Percentiles rank a stretch among this genome's conserved stretches.
Evolutionary conservation across 2,797 vertebrate species (phyloP).

Genomic region (Clarias pachynema): DNA sequence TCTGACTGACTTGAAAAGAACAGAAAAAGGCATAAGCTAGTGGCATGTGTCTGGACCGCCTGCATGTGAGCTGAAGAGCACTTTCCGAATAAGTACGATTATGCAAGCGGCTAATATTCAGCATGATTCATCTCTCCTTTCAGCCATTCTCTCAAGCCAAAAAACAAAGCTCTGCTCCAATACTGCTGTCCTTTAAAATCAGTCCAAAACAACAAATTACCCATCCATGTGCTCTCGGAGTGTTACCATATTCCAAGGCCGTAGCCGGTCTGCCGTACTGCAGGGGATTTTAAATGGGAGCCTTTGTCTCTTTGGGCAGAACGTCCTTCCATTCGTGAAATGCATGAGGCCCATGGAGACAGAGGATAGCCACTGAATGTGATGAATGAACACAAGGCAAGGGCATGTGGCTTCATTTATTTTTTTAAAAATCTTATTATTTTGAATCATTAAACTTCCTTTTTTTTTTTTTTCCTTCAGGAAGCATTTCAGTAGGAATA

Average conservation of each 20-base stretch:
- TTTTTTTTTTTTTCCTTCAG: no score
- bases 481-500: neutral
- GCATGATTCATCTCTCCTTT: conserved; percentile 37
- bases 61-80: conserved; percentile 28
- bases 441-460: neutral
- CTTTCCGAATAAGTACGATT: conserved; percentile 30
- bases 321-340: neutral
- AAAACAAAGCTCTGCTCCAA: conserved; percentile 6
- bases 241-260: conserved; percentile 21
- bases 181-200: conserved; percentile 1
- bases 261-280: neutral
- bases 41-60: conserved; percentile 4
- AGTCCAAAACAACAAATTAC: conserved; percentile 14
- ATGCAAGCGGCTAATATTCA: conserved; percentile 34
- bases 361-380: conserved; percentile 3
- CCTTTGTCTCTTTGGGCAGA: conserved; percentile 9
- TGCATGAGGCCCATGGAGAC: neutral
- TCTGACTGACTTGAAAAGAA: conserved; percentile 29
- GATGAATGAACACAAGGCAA: conserved; percentile 16
- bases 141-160: conserved; percentile 23
- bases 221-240: conserved; percentile 5
- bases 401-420: neutral
- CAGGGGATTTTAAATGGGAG: conserved; percentile 18
- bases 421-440: neutral
- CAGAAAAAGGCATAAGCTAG: conserved; percentile 28